A percentile compares a stretch with the other conserved stretches of the same genome.
Evolutionary conservation across 2,113 vertebrate genomes (phyloP).

Genomic region (Heterocephalus glaber): DNA sequence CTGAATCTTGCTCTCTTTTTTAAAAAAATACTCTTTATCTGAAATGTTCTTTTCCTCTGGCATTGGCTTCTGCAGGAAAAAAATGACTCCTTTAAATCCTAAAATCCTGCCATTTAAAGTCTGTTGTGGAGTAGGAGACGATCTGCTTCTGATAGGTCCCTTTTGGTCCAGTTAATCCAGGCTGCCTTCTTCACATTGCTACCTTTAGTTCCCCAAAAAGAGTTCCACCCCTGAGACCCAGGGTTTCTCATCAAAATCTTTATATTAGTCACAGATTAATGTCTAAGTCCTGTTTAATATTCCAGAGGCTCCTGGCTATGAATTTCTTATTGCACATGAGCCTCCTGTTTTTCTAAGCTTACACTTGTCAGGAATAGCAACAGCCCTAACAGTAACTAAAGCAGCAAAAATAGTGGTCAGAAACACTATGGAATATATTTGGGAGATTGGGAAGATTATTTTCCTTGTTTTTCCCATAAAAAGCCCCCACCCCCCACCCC

Average conservation of each 20-base stretch:
- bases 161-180: constrained; percentile 54
- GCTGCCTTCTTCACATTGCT: constrained; percentile 55
- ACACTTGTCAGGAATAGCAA: constrained; percentile 32
- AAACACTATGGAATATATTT: constrained; percentile 28
- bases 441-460: constrained; percentile 40
- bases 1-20: not conserved
- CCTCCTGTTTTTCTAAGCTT: constrained; percentile 49
- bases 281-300: constrained; percentile 75
- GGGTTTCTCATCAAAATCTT: constrained; percentile 77
- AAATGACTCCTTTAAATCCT: constrained; percentile 8
- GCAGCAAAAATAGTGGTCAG: constrained; percentile 67
- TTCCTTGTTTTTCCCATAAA: constrained; percentile 30
- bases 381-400: constrained; percentile 50
- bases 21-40: constrained; percentile 6
- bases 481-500: not conserved
- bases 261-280: constrained; percentile 75
- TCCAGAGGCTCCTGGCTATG: constrained; percentile 69
- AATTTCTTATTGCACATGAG: constrained; percentile 71
- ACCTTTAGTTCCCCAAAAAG: constrained; percentile 61
- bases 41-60: not conserved
- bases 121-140: not conserved
- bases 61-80: constrained; percentile 42
- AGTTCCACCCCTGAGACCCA: constrained; percentile 72
- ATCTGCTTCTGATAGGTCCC: constrained; percentile 42
- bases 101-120: constrained; percentile 4